These are phyloP conservation scores for Drosophila sp. DNA, from an alignment of 1,140 invertebrate genomes.

Conservation along the genomic window DNA sequence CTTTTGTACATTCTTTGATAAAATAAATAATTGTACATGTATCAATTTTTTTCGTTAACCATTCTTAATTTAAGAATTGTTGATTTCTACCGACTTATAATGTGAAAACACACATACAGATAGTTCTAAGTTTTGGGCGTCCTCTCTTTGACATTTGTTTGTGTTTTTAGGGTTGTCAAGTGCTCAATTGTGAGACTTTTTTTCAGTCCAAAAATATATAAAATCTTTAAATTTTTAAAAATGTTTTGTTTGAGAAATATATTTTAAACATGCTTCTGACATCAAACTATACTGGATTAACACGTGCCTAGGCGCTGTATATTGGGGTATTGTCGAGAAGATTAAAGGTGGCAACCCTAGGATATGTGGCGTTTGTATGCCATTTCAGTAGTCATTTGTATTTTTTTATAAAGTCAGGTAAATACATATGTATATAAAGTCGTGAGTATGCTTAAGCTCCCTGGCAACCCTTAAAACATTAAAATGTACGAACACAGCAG, in stretches of 20 bases:
- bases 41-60: neutral
- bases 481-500: slow-evolving; percentile 49
- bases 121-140: neutral
- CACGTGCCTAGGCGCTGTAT: neutral
- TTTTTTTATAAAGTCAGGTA: neutral
- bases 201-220: neutral
- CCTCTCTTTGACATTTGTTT: slow-evolving; percentile 28
- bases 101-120: neutral
- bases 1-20: neutral
- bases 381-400: neutral
- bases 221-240: neutral
- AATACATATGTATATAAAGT: neutral
- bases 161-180: slow-evolving; percentile 66
- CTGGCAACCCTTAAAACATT: slow-evolving; percentile 66
- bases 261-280: neutral
- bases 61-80: neutral
- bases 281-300: neutral
- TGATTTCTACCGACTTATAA: neutral
- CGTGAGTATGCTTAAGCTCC: neutral
- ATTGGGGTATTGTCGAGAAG: neutral
- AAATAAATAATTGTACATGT: neutral
- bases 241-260: neutral
- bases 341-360: slow-evolving; percentile 38
- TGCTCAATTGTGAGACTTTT: neutral
- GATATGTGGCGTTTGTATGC: neutral